Evolutionary conservation across 2,888 invertebrate species (phyloP), one percentile per base, ranked within the genome.

Genomic region (Lathronympha strigana): DNA sequence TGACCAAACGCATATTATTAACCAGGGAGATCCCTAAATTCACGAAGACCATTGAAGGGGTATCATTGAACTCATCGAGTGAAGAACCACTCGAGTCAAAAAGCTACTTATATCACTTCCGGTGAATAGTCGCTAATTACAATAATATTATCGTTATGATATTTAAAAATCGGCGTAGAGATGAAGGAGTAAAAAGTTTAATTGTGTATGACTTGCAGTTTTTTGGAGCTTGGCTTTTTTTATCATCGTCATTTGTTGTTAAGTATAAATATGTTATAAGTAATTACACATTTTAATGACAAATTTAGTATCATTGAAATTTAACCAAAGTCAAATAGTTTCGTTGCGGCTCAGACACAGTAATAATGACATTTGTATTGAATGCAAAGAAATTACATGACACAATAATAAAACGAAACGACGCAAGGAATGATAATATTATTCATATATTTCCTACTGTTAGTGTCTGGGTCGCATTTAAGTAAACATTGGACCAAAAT

Each of bases 81-180:
- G n/a, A 17, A 55, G 63, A 50, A 57, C 51, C 40, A 58, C 58
- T 64, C 15, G 43, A 31, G 13, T 45, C 6, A 21, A 36, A 63
- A 19, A n/a, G 64, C 50, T 51, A 58, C 43, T 51, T 28, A 45
- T 54, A 28, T 6, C 36, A 45, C 40, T 63, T 45, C 57, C 58
- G 25, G 28, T 45, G 33, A 53, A 64, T 64, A 45, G 58, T n/a
- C n/a, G 45, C 45, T 64, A 64, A 64, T 64, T 64, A 58, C 57
- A 58, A 64, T 58, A 58, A 58, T 58, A 64, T 19, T 40, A 38
- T 57, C 57, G 17, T 45, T 31, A 57, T 28, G 43, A 40, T 60
- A 60, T 36, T 60, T 33, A 33, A 21, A 47, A 55, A 55, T 55
- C 55, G 8, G 43, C 25, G 4, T 33, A 21, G 33, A 53, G 36